Conservation (phyloP, 2,888 invertebrate genomes). For the Strigamia maritima region DNA sequence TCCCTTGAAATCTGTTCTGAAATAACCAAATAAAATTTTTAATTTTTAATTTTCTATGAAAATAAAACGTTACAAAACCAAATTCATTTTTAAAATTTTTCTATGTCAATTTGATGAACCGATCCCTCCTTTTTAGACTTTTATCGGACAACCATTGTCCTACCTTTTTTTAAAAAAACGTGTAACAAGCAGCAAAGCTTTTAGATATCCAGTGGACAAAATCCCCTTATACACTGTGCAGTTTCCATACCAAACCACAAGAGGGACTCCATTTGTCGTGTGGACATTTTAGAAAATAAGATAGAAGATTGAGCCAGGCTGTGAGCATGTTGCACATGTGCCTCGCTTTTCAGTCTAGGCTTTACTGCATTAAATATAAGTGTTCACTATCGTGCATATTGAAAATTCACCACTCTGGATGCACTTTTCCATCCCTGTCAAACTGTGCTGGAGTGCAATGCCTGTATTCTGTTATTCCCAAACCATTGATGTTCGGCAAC, state of each 20-base stretch:
- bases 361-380: slow-evolving; percentile 26
- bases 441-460: slow-evolving; percentile 6
- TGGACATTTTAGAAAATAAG: slow-evolving; percentile 8
- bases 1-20: too few species aligned
- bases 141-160: slow-evolving; percentile 1
- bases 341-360: slow-evolving; percentile 6
- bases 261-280: slow-evolving; percentile 19
- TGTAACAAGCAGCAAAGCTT: slow-evolving; percentile 10
- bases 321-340: slow-evolving; percentile 25
- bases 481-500: background rate
- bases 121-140: background rate
- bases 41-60: too few species aligned
- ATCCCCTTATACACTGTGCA: background rate
- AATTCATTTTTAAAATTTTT: too few species aligned
- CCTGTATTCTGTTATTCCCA: slow-evolving; percentile 27
- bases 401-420: slow-evolving; percentile 24
- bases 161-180: background rate
- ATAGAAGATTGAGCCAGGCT: slow-evolving; percentile 9
- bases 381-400: slow-evolving; percentile 15
- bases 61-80: too few species aligned
- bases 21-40: too few species aligned
- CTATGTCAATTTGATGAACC: too few species aligned
- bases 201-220: slow-evolving; percentile 28
- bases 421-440: slow-evolving; percentile 13
- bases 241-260: slow-evolving; percentile 15